Conservation (phyloP, 2,888 invertebrate species). For the Xylota sylvarum region DNA sequence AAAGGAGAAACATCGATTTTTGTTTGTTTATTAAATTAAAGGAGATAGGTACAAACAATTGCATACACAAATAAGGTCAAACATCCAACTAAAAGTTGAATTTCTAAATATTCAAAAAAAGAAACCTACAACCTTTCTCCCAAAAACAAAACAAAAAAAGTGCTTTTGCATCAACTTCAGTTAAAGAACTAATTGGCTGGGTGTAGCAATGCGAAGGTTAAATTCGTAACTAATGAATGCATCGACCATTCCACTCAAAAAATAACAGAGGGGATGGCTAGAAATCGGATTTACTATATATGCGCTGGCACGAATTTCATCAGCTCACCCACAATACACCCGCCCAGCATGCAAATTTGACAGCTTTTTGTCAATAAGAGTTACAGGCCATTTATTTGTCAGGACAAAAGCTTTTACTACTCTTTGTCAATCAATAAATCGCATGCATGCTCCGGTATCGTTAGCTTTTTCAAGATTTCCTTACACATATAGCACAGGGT, state of each 20-base stretch:
- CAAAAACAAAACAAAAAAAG: slow-evolving; percentile 19
- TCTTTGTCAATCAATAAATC: slow-evolving; percentile 75
- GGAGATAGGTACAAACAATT: slow-evolving; percentile 39
- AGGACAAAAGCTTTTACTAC: slow-evolving; percentile 75
- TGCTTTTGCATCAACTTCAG: slow-evolving; percentile 65
- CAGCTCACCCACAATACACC: slow-evolving; percentile 49
- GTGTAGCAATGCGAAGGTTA: slow-evolving; percentile 69
- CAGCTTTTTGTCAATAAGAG: slow-evolving; percentile 76
- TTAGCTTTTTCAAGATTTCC: slow-evolving; percentile 51
- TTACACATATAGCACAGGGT: slow-evolving; percentile 52
- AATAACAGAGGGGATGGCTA: neutral
- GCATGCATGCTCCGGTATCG: slow-evolving; percentile 63
- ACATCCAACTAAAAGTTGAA: slow-evolving; percentile 35
- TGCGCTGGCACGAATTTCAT: slow-evolving; percentile 61
- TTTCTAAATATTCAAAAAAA: neutral
- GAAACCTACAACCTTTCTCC: neutral
- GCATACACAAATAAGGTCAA: slow-evolving; percentile 28
- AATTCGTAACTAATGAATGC: slow-evolving; percentile 70
- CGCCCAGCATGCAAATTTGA: slow-evolving; percentile 69
- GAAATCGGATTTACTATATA: slow-evolving; percentile 57
- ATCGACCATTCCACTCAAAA: slow-evolving; percentile 43
- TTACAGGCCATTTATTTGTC: slow-evolving; percentile 71
- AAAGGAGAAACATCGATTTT: slow-evolving; percentile 36
- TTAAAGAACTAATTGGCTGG: slow-evolving; percentile 67
- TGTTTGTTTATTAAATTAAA: slow-evolving; percentile 42